Evolutionary conservation across 1,140 invertebrate species (phyloP).

Genomic region (Mya arenaria): DNA sequence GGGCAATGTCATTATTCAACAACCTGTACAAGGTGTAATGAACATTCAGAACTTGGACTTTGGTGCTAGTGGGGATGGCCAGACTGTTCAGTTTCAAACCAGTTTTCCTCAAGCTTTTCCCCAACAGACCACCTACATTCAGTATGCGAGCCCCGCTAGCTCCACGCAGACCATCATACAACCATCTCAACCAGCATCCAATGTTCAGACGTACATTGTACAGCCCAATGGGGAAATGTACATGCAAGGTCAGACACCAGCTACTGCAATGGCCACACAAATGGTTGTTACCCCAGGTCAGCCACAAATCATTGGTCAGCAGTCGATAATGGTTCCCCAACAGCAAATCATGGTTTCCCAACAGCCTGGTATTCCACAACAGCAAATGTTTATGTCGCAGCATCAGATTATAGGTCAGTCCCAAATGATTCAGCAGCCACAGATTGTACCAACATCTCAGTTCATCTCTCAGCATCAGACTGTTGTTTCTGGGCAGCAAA

Average conservation of each 20-base stretch:
- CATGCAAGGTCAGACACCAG: constrained; percentile 31
- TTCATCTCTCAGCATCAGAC: constrained; percentile 12
- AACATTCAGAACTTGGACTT: constrained; percentile 19
- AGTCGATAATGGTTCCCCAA: constrained; percentile 26
- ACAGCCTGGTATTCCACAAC: not conserved
- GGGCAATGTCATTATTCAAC: constrained; percentile 46
- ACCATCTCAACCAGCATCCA: constrained; percentile 3
- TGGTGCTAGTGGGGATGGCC: constrained; percentile 25
- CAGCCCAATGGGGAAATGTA: constrained; percentile 39
- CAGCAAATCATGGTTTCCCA: constrained; percentile 18
- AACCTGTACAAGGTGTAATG: constrained; percentile 15
- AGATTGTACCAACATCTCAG: constrained; percentile 27
- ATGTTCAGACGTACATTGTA: constrained; percentile 49
- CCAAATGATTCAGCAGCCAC: constrained; percentile 26
- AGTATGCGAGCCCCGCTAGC: constrained; percentile 22
- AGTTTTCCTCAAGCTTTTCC: constrained; percentile 22
- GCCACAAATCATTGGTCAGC: constrained; percentile 9
- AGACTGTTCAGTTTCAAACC: constrained; percentile 49
- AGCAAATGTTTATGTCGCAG: constrained; percentile 38
- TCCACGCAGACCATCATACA: constrained; percentile 19
- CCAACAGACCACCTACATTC: constrained; percentile 46
- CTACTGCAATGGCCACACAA: constrained; percentile 25
- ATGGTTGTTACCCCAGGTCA: constrained; percentile 13
- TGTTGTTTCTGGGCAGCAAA: not conserved
- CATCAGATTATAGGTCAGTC: constrained; percentile 13